Percentiles rank a stretch among this genome's conserved stretches.
Evolutionary conservation across 2,888 invertebrate species (phyloP).

Genomic region (Synanthedon tipuliformis): DNA sequence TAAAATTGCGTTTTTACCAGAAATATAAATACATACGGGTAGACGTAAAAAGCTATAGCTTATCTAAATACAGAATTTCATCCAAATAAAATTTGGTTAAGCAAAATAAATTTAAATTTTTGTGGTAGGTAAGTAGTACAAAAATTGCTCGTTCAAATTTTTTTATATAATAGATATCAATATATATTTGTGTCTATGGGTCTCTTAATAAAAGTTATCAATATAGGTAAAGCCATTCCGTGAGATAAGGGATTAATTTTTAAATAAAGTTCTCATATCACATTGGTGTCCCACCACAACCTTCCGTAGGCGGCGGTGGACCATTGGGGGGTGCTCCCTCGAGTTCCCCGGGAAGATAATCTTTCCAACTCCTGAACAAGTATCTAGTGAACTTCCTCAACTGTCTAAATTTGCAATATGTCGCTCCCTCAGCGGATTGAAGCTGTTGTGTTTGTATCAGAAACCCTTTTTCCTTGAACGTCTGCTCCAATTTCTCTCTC

Average conservation of each 20-base stretch:
- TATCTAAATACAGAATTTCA: no score
- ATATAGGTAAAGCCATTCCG: no score
- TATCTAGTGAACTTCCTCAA: constrained; percentile 91
- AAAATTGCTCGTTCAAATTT: no score
- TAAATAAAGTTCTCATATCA: constrained; percentile 19
- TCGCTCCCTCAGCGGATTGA: constrained; percentile 92
- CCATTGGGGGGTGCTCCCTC: constrained; percentile 26
- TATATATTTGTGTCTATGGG: no score
- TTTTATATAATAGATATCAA: no score
- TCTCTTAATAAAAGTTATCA: no score
- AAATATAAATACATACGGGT: no score
- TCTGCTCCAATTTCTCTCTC: constrained; percentile 89
- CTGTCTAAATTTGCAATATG: constrained; percentile 93
- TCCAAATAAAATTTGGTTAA: no score
- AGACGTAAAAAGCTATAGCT: no score
- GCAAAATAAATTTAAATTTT: no score
- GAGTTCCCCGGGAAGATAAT: constrained; percentile 85
- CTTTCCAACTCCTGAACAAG: constrained; percentile 92
- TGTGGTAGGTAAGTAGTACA: no score
- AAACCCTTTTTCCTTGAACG: constrained; percentile 93
- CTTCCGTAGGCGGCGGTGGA: constrained; percentile 11
- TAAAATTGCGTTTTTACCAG: no score
- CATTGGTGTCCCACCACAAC: constrained; percentile 12
- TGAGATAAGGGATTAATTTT: background rate
- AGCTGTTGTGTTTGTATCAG: constrained; percentile 93